These are phyloP conservation scores for Siniperca knerii DNA, from an alignment of 2,113 vertebrate species.

Conservation along the genomic window DNA sequence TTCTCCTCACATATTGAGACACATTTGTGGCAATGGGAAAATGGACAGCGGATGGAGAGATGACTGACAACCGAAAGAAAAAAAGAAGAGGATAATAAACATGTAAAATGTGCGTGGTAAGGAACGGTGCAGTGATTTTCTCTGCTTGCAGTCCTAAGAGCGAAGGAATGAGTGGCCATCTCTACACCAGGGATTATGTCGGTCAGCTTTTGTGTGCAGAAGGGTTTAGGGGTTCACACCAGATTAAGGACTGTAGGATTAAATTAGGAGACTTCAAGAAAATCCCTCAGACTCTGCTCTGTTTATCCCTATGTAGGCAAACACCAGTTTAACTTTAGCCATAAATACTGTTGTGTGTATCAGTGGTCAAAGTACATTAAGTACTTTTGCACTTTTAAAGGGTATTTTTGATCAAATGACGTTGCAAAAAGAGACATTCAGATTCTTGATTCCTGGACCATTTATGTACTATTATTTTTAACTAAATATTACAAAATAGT, in stretches of 20 bases:
- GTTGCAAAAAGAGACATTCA: not conserved
- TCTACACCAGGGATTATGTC: slow-evolving; percentile 73
- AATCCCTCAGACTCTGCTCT: slow-evolving; percentile 72
- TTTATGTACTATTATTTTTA: not conserved
- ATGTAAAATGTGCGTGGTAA: slow-evolving; percentile 24
- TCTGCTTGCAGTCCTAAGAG: slow-evolving; percentile 22
- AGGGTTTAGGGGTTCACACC: slow-evolving; percentile 83
- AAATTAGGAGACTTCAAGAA: slow-evolving; percentile 83
- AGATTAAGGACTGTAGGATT: slow-evolving; percentile 81
- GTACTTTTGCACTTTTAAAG: slow-evolving; percentile 48
- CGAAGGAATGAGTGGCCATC: slow-evolving; percentile 64
- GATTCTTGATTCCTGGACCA: not conserved
- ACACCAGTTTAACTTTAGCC: slow-evolving; percentile 62
- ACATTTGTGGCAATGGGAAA: not conserved
- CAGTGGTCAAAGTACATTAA: slow-evolving; percentile 60
- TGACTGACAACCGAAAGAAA: slow-evolving; percentile 46
- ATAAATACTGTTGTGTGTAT: slow-evolving; percentile 42
- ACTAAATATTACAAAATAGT: not conserved
- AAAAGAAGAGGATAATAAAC: slow-evolving; percentile 16
- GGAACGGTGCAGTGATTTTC: slow-evolving; percentile 31
- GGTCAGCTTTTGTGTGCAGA: slow-evolving; percentile 75
- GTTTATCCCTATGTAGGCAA: slow-evolving; percentile 72
- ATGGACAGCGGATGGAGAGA: slow-evolving; percentile 39
- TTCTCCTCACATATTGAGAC: not conserved
- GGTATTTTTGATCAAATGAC: slow-evolving; percentile 14